phyloP scores from a whole-genome alignment of 2,888 invertebrate genomes.

The Drosophila mayaguana region DNA sequence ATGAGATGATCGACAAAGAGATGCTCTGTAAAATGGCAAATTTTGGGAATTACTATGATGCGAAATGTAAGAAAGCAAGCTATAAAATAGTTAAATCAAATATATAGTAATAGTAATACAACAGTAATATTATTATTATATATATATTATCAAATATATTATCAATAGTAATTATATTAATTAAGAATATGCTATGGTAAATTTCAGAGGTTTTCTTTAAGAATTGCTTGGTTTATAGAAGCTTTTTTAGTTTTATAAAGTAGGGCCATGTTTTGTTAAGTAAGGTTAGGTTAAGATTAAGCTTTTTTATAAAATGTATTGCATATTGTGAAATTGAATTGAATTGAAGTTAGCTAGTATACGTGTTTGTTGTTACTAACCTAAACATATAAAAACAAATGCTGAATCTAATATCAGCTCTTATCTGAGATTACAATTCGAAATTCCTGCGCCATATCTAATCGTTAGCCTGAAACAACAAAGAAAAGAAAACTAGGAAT shows the following conservation, averaged over 20 bases:
- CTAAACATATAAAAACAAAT: not conserved
- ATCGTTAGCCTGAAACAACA: constrained; percentile 18
- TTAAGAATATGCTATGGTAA: not conserved
- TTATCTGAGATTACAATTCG: constrained; percentile 19
- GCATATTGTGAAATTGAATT: not conserved
- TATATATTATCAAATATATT: too few relatives aligned
- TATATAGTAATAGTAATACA: too few relatives aligned
- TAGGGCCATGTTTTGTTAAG: not conserved
- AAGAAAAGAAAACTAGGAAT: not conserved
- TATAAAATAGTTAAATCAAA: too few relatives aligned
- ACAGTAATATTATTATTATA: too few relatives aligned
- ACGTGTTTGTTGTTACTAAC: not conserved
- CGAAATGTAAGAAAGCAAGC: not conserved
- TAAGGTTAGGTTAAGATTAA: not conserved
- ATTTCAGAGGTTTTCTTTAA: not conserved
- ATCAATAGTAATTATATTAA: too few relatives aligned
- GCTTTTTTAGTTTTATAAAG: not conserved
- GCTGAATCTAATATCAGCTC: not conserved
- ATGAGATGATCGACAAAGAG: constrained; percentile 12
- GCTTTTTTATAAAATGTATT: not conserved
- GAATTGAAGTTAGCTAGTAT: too few relatives aligned
- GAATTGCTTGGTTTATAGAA: not conserved
- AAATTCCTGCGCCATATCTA: constrained; percentile 33
- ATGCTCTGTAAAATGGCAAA: constrained; percentile 25
- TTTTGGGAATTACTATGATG: not conserved